Evolutionary conservation across 2,113 vertebrate genomes (phyloP).

Genomic region (Diglossa brunneiventris): DNA sequence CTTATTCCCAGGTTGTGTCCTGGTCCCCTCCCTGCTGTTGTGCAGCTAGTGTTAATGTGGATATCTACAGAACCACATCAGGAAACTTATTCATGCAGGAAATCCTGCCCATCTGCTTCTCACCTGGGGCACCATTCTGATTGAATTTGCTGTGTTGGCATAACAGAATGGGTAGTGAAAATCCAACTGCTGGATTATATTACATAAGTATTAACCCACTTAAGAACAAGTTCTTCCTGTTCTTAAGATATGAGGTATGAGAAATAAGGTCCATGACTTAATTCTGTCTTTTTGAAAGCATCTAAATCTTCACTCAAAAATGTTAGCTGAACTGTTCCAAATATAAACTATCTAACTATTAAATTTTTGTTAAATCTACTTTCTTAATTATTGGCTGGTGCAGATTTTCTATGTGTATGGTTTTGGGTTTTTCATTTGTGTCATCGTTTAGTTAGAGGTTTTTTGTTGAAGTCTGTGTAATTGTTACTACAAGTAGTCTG

Average conservation of each 20-base stretch:
- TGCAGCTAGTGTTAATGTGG: background rate
- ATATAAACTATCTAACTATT: background rate
- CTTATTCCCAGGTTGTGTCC: background rate
- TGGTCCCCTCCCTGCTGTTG: background rate
- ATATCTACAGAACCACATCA: background rate
- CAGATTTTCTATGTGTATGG: background rate
- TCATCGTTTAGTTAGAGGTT: no score
- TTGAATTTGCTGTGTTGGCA: background rate
- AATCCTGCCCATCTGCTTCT: background rate
- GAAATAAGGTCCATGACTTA: background rate
- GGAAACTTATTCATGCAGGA: fast-evolving
- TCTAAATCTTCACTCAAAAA: background rate
- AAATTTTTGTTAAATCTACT: background rate
- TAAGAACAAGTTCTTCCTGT: background rate
- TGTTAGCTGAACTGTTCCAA: background rate
- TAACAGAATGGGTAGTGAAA: background rate
- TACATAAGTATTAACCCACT: fast-evolving
- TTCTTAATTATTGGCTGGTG: background rate
- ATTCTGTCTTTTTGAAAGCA: background rate
- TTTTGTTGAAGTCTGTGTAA: background rate
- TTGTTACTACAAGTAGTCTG: background rate
- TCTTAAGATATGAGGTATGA: background rate
- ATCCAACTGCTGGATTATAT: background rate
- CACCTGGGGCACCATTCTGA: background rate
- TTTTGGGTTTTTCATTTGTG: background rate